Evolutionary conservation across 2,888 invertebrate species (phyloP), one percentile per base, ranked within the genome.

Genomic region (Margaritifera margaritifera): DNA sequence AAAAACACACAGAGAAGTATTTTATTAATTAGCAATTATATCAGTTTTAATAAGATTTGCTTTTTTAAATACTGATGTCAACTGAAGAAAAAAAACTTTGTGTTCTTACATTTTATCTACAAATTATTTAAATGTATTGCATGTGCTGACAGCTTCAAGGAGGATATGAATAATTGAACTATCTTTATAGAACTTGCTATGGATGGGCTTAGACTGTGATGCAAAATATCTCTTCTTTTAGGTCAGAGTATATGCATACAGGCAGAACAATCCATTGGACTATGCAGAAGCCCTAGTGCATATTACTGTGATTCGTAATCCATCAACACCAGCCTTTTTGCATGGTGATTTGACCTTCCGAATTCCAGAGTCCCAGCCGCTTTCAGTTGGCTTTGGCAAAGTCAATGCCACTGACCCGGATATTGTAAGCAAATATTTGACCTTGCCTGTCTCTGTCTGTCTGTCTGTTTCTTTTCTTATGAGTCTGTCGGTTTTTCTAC

Each of bases 351-450:
- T 79, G 31, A 68, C 67, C 1, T 81, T 83, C 60, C 78, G 68
- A 25, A 81, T 88, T 42, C 65, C 79, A 57, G 87, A 88, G 68
- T 78, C 74, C 20, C 72, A 74, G 22, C 42, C 67, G 0, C 68
- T 84, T 5, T 80, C 81, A 1, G 57, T 60, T 20, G 60, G 66
- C 6, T 79, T 88, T 75, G 80, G 82, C n/a, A 74, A 62, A 4
- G 80, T 88, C 6, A 80, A 72, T 71, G 88, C 88, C 15, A 79
- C 78, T 8, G 89, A 89, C 75, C 31, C 42, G 22, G 89, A 89
- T 68, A 24, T 60, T 56, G 87, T 86, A 66, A 80, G 78, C n/a
- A n/a, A n/a, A n/a, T 68, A 51, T 53, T 62, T 20, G 8, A 42
- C 54, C n/a, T 66, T 8, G 18, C 19, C n/a, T 19, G 20, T n/a